Conservation (phyloP, 2,888 invertebrate genomes). For the Drosophila greeni region DNA sequence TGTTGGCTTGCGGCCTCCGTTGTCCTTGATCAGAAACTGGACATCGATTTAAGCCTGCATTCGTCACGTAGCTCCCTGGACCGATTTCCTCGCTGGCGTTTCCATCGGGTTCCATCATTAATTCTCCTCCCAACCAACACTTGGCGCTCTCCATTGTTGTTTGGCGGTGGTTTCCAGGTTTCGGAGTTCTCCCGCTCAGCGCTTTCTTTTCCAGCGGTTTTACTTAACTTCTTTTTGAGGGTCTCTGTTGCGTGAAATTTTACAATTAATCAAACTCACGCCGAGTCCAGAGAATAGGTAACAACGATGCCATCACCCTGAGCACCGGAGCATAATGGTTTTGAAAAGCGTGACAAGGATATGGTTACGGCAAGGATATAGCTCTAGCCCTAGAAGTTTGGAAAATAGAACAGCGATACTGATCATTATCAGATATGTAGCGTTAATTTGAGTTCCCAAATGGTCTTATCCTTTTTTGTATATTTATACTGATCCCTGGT, state of each 20-base stretch:
- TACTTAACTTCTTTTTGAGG: slow-evolving; percentile 34
- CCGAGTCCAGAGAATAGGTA: slow-evolving; percentile 29
- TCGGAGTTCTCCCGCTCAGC: slow-evolving; percentile 22
- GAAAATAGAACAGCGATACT: neutral
- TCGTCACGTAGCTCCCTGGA: slow-evolving; percentile 51
- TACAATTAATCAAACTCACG: slow-evolving; percentile 78
- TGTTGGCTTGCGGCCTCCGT: slow-evolving; percentile 68
- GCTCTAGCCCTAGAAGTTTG: neutral
- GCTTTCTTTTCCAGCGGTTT: slow-evolving; percentile 54
- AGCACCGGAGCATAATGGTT: slow-evolving; percentile 25
- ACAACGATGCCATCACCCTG: slow-evolving; percentile 16
- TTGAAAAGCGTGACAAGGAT: slow-evolving; percentile 69
- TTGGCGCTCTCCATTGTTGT: slow-evolving; percentile 54
- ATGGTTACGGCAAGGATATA: slow-evolving; percentile 33
- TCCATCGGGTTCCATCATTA: slow-evolving; percentile 55
- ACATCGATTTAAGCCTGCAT: slow-evolving; percentile 20
- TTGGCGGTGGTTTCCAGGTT: slow-evolving; percentile 12
- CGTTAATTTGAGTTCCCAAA: neutral
- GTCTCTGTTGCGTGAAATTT: slow-evolving; percentile 77
- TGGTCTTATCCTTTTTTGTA: neutral
- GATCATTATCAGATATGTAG: neutral
- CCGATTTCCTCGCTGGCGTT: slow-evolving; percentile 71
- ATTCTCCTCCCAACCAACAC: slow-evolving; percentile 49
- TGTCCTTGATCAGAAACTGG: slow-evolving; percentile 53
- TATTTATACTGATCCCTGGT: neutral